phyloP scores from a whole-genome alignment of 2,888 invertebrate genomes.

The Hypselothyrea guttata region DNA sequence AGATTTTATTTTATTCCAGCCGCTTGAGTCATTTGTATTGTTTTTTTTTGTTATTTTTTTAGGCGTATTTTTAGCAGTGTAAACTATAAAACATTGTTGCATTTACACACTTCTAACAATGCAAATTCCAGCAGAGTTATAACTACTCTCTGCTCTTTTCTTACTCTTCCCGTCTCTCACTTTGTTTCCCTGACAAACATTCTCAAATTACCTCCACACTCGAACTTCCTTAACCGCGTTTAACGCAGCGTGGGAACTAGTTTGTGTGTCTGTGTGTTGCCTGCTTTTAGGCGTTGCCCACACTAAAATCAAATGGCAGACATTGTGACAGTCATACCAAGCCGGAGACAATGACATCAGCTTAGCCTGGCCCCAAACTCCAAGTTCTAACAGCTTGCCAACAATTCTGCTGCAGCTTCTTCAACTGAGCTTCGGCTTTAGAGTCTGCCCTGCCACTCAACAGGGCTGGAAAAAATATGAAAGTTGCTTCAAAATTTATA shows the following conservation, averaged over 20 bases:
- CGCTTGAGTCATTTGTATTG: too few relatives aligned
- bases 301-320: conserved; percentile 53
- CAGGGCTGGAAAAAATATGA: conserved; percentile 66
- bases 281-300: conserved; percentile 37
- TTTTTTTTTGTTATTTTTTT: too few relatives aligned
- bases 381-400: background rate
- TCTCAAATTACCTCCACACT: background rate
- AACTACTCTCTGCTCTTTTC: background rate
- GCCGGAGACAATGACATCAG: conserved; percentile 26
- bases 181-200: too few relatives aligned
- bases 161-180: too few relatives aligned
- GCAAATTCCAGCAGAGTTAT: conserved; percentile 13
- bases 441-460: conserved; percentile 16
- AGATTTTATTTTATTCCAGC: too few relatives aligned
- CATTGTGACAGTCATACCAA: conserved; percentile 43
- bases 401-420: too few relatives aligned
- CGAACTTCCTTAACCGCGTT: background rate
- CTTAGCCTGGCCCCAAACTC: background rate
- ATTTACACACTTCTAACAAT: conserved; percentile 16
- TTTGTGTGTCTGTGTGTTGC: conserved; percentile 5
- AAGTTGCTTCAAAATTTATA: conserved; percentile 75
- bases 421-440: too few relatives aligned
- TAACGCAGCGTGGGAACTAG: conserved; percentile 21
- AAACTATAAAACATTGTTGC: too few relatives aligned
- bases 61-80: too few relatives aligned